Base-by-base conservation (phyloP, 2,797 vertebrate genomes). In the Nyctalus aviator region DNA sequence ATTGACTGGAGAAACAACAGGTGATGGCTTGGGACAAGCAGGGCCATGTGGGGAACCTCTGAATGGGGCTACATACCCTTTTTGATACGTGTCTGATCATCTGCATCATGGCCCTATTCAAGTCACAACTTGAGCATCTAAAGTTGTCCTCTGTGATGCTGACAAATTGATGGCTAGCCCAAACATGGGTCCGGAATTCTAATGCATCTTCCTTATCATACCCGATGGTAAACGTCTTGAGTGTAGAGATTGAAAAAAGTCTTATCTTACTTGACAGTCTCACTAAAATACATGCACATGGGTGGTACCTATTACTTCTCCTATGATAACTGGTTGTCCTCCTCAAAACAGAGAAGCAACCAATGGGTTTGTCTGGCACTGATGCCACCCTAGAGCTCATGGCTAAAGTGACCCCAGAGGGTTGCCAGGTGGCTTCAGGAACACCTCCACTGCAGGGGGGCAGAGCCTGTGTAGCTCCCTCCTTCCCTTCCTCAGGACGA, bases 391-490 rank as follows among this genome's bases (percentile, higher is more conserved):
- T 62, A 25, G 66, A 25, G 21, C 35, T 95, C n/a, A 5, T 4
- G 57, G 55, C 41, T 66, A 59, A 21, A 21, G 50, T 83, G 73
- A 84, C 18, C 55, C 21, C 37, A 64, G 32, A 4, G 35, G 11
- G n/a, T 68, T 20, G 17, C 35, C 27, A 64, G 17, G 62, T 83
- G 53, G 48, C 23, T 55, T 66, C 64, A 4, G 4, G 35, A 18
- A 88, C 8, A 48, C 18, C 6, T 17, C 13, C 0, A 59, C 0
- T 20, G n/a, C 0, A 21, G 48, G 3, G 12, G 27, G 21, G 8
- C 27, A 23, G 20, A 35, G 35, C 0, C 4, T 21, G 25, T 53
- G 8, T 8, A 21, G 30, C 55, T 35, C 3, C 9, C 11, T 14
- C 57, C 11, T 87, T 59, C 35, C 23, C 73, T 66, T 77, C 50